Percentiles rank a stretch among this genome's conserved stretches.
Conservation (phyloP, 2,888 invertebrate genomes). For the Chromoteleia sp. region DNA sequence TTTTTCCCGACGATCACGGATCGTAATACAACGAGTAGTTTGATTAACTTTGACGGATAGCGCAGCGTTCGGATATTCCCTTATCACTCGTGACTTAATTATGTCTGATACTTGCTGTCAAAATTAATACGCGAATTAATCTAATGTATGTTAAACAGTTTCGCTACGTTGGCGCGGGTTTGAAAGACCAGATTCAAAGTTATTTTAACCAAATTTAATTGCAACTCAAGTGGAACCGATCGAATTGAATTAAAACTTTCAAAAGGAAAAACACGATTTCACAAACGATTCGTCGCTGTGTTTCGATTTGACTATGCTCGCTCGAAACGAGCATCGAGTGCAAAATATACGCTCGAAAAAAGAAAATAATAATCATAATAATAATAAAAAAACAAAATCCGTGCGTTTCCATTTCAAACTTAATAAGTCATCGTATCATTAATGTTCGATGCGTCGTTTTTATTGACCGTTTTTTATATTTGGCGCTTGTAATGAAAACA, state of each 20-base stretch:
- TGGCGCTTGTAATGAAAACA: neutral
- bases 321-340: too few relatives aligned
- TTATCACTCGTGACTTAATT: constrained; percentile 52
- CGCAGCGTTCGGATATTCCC: constrained; percentile 29
- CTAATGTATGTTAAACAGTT: constrained; percentile 55
- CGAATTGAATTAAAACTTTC: constrained; percentile 23
- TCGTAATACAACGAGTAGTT: too few relatives aligned
- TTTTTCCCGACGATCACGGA: constrained; percentile 12
- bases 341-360: too few relatives aligned
- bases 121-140: constrained; percentile 50
- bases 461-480: neutral
- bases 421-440: neutral
- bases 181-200: constrained; percentile 31
- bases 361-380: too few relatives aligned
- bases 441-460: neutral
- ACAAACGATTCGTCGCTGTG: neutral
- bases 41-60: constrained; percentile 35
- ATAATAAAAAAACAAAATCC: too few relatives aligned
- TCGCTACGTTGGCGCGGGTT: neutral
- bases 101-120: constrained; percentile 39
- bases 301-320: constrained; percentile 4
- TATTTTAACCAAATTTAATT: constrained; percentile 47
- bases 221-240: constrained; percentile 22
- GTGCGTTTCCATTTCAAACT: neutral
- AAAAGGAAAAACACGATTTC: constrained; percentile 1